Evolutionary conservation across 2,888 invertebrate species (phyloP).

Genomic region (Gastracanthus pulcherrimus): DNA sequence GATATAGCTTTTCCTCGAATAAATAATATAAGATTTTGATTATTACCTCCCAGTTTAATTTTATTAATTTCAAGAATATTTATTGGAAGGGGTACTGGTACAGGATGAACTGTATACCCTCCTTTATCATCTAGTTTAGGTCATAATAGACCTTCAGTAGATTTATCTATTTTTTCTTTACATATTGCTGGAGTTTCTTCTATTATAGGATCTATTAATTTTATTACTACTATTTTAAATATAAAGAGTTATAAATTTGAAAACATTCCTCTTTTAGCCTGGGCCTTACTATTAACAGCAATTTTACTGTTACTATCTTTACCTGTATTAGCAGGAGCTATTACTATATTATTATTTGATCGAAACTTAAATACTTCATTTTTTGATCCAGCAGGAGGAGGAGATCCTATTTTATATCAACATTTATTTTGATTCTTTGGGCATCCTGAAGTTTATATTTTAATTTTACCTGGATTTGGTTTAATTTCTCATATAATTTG

Average conservation of each 20-base stretch:
- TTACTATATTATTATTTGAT: slow-evolving; percentile 82
- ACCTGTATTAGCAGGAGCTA: slow-evolving; percentile 88
- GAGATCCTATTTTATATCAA: slow-evolving; percentile 91
- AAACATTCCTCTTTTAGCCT: slow-evolving; percentile 82
- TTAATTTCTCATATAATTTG: slow-evolving; percentile 16
- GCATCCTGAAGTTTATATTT: no score
- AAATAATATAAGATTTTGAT: slow-evolving; percentile 92
- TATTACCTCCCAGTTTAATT: slow-evolving; percentile 84
- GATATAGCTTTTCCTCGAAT: slow-evolving; percentile 91
- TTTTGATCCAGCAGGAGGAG: slow-evolving; percentile 89
- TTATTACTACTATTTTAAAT: no score
- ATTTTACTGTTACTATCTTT: slow-evolving; percentile 83
- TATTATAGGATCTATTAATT: no score
- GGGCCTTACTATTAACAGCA: slow-evolving; percentile 84
- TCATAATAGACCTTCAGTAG: background rate
- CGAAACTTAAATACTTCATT: no score
- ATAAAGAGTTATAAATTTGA: no score
- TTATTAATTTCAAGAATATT: slow-evolving; percentile 82
- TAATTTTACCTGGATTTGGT: slow-evolving; percentile 24
- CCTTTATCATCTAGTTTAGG: slow-evolving; percentile 79
- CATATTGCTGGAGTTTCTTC: no score
- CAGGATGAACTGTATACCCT: slow-evolving; percentile 89
- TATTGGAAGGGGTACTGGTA: slow-evolving; percentile 85
- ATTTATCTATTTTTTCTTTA: no score
- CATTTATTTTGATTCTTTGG: no score